Base-by-base conservation (phyloP, 1,140 invertebrate species). In the Calycopis cecrops region DNA sequence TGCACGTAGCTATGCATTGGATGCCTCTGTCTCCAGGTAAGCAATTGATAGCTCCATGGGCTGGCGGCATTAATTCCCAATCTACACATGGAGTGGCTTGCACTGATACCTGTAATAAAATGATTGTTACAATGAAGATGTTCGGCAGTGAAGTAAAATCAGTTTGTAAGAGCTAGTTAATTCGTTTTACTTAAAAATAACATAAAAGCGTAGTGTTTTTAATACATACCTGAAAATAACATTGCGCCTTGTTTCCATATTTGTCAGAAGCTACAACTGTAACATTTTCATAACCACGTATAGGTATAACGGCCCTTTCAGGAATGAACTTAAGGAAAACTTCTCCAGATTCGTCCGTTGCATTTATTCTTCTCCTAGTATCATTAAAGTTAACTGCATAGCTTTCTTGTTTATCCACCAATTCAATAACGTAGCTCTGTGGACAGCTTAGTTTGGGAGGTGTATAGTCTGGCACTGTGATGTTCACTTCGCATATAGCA, bases 401-500 rank as follows among this genome's bases (percentile, higher is more conserved):
- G 71, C 93, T 95, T 1, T 97, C 95, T 88, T 97, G 96, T 69
- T 93, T 92, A 59, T 98, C 96, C 0, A 95, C 92, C 48, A 98
- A 84, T 82, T 98, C 96, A 58, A 98, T 95, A 0, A 98, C 96
- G 74, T 98, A 99, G 67, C 97, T 98, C 79, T 98, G 96, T 0
- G 97, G 97, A 77, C 97, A 99, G 71, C 94, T 96, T 17, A 99
- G 79, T 71, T 92, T 92, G n/a, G 97, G 97, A 37, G 97, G 97
- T 2, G 96, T 98, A 48, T 97, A 95, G 88, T 98, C 97, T 34
- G 95, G 95, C 3, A 97, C 95, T 6, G 96, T 97, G 14, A 98
- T 97, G 70, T 98, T 98, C 4, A 99, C 96, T 90, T 97, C 94
- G 75, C 97, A 99, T 78, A 98, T 98, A 18, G 97, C 97, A 17